These are phyloP conservation scores for Bradysia coprophila DNA, from an alignment of 1,140 invertebrate genomes.

Conservation along the genomic window DNA sequence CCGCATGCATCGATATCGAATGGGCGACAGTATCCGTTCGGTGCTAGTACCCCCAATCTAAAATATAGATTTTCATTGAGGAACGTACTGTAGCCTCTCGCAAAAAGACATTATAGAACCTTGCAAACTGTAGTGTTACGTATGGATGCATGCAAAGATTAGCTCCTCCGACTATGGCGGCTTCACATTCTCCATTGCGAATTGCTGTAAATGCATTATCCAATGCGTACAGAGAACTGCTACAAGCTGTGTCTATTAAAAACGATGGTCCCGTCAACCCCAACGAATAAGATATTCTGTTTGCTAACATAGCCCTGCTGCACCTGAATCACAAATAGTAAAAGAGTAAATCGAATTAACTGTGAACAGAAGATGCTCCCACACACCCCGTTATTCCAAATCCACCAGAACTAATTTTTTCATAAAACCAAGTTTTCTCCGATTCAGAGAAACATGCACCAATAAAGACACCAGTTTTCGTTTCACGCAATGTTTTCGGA, in stretches of 20 bases:
- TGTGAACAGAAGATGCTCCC: constrained; percentile 8
- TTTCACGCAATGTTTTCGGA: constrained; percentile 34
- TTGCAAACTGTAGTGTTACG: constrained; percentile 63
- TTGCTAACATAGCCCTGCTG: constrained; percentile 78
- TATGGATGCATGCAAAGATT: constrained; percentile 72
- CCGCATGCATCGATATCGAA: constrained; percentile 72
- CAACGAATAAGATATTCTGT: constrained; percentile 58
- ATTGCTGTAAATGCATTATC: constrained; percentile 66
- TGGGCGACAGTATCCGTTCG: constrained; percentile 71
- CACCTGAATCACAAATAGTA: constrained; percentile 37
- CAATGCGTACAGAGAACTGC: constrained; percentile 69
- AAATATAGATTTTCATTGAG: not conserved
- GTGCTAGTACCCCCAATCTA: constrained; percentile 66
- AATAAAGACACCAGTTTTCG: constrained; percentile 57
- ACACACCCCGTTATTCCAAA: constrained; percentile 51
- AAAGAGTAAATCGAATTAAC: not conserved
- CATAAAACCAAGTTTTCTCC: constrained; percentile 46
- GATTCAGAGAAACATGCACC: constrained; percentile 59
- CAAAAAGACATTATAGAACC: too few species aligned
- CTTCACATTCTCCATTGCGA: constrained; percentile 57
- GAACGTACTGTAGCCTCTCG: too few species aligned
- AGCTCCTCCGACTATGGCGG: constrained; percentile 72
- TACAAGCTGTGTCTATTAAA: constrained; percentile 76
- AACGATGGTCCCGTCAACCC: constrained; percentile 59
- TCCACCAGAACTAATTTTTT: constrained; percentile 32